These are phyloP conservation scores for Hesperia comma DNA, from an alignment of 2,888 invertebrate genomes.

Conservation along the genomic window DNA sequence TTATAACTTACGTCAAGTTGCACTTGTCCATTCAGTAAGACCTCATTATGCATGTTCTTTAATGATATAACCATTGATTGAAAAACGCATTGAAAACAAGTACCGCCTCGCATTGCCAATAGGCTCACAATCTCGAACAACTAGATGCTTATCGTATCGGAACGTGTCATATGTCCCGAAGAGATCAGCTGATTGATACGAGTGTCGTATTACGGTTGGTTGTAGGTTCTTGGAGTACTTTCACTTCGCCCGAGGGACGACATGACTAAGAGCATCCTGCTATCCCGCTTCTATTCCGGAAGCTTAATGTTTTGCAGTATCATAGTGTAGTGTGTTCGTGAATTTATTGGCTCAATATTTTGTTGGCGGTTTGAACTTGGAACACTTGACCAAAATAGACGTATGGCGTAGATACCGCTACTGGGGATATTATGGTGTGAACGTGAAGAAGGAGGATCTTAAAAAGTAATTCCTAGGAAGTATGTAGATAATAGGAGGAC, in stretches of 20 bases:
- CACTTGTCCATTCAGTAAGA: too few species aligned
- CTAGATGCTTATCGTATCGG: slow-evolving; percentile 44
- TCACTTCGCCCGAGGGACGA: slow-evolving; percentile 45
- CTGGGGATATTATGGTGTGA: too few species aligned
- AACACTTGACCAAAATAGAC: too few species aligned
- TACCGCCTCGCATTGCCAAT: slow-evolving; percentile 6
- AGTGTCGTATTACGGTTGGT: slow-evolving; percentile 50
- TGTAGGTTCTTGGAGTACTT: slow-evolving; percentile 53
- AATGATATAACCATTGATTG: background rate
- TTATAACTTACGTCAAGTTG: too few species aligned
- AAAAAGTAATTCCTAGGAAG: too few species aligned
- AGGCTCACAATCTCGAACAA: slow-evolving; percentile 26
- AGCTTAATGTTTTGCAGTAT: background rate
- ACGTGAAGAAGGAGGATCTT: too few species aligned
- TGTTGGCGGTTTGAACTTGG: too few species aligned
- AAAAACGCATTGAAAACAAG: slow-evolving; percentile 1
- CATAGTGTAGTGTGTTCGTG: too few species aligned
- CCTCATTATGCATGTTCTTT: background rate
- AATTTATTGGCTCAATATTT: too few species aligned
- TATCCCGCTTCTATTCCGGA: background rate
- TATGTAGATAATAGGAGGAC: too few species aligned
- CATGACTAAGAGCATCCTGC: background rate
- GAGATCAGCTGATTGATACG: slow-evolving; percentile 47
- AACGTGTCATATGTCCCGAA: slow-evolving; percentile 47
- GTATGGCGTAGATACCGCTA: too few species aligned